Base-by-base conservation (phyloP, 2,888 invertebrate species). In the Eupithecia centaureata region DNA sequence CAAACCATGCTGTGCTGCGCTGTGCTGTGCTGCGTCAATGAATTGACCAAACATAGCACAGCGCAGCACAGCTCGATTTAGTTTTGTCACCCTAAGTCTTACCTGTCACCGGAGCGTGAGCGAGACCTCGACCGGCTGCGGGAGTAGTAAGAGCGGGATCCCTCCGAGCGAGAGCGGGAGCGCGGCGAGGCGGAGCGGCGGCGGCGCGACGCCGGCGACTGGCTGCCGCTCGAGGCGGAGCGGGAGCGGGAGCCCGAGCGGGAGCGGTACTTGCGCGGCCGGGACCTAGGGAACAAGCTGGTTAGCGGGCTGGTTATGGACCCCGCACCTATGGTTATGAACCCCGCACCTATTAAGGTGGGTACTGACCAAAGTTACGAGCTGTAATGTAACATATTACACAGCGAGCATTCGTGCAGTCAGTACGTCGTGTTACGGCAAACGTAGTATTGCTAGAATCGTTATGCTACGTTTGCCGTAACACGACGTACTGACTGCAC, bases 201-300 rank as follows among this genome's bases (percentile, higher is more conserved):
- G 5, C 93, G 88, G 3, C 92, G 88, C 15, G 90, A 90, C 62
- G 86, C 84, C 30, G 74, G 83, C 65, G 94, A 94, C 18, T 85
- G 92, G 77, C 90, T 89, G 68, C 85, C 90, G 71, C 87, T 89
- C 10, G 93, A 92, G 5, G 76, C 89, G 8, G 95, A 94, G 10
- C 94, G 93, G 3, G 95, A 95, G 15, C 95, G 94, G 2, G 95
- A 94, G 0, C 94, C 94, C 0, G 95, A 95, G 12, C 95, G 94
- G 0, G 95, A 95, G 0, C 95, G 94, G 80, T 95, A 95, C 74
- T 95, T 95, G 76, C 95, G 95, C 0, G 95, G 95, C 2, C 95
- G 95, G 0, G 96, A 96, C 77, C 91, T 91, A 78, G 64, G 25
- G 61, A 13, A 18, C 22, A 65, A 61, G 42, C 57, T 63, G 25